phyloP scores from a whole-genome alignment of 2,888 invertebrate species.

The Chalcosyrphus nemorum region DNA sequence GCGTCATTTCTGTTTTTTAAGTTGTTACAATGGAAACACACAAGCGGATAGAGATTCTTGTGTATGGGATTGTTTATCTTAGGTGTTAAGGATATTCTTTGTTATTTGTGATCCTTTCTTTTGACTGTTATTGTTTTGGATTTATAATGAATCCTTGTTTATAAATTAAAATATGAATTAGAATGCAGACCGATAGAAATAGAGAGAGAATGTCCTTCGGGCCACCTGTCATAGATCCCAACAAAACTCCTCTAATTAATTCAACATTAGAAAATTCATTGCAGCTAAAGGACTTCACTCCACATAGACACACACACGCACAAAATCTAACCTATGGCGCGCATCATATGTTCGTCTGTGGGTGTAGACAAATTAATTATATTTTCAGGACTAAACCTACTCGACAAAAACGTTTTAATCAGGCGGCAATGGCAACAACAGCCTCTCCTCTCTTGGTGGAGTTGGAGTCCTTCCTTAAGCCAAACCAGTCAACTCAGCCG shows the following conservation, averaged over 20 bases:
- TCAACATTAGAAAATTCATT: constrained; percentile 15
- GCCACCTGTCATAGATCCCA: not conserved
- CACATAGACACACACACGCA: too few species aligned
- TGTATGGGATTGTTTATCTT: constrained; percentile 65
- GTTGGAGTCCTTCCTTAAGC: not conserved
- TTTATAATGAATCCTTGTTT: constrained; percentile 54
- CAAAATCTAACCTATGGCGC: too few species aligned
- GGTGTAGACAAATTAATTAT: constrained; percentile 61
- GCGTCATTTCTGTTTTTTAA: constrained; percentile 69
- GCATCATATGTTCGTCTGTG: not conserved
- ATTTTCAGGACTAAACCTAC: constrained; percentile 39
- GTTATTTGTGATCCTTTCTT: constrained; percentile 9
- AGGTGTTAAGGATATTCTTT: constrained; percentile 62
- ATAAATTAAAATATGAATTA: constrained; percentile 42
- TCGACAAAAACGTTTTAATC: constrained; percentile 34
- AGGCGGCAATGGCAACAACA: constrained; percentile 49
- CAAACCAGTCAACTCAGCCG: not conserved
- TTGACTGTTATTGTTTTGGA: constrained; percentile 65
- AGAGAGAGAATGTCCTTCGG: not conserved
- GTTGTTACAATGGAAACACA: constrained; percentile 65
- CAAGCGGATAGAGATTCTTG: constrained; percentile 53
- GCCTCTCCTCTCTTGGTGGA: too few species aligned
- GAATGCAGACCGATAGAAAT: not conserved
- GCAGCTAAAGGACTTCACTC: too few species aligned
- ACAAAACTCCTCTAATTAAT: constrained; percentile 7